A percentile compares a stretch with the other conserved stretches of the same genome.
Conservation (phyloP, 2,888 invertebrate species). For the Pterostichus niger region DNA sequence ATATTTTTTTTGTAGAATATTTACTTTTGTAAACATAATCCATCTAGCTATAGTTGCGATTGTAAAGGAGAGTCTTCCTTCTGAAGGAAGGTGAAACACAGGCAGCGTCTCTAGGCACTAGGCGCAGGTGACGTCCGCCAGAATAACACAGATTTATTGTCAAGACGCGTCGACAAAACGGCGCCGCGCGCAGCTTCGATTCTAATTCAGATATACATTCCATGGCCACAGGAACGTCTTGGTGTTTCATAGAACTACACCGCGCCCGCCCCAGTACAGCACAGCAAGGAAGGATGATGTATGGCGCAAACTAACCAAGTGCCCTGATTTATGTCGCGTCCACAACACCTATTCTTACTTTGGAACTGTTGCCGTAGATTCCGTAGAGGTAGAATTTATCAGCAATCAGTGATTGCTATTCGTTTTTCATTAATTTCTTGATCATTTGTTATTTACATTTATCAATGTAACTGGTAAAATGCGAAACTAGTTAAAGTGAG, state of each 20-base stretch:
- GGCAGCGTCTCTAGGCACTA: conserved; percentile 67
- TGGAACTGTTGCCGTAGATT: conserved; percentile 7
- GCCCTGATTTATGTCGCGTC: conserved; percentile 62
- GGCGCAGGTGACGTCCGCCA: conserved; percentile 71
- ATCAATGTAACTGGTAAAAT: too few species aligned
- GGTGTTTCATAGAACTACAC: conserved; percentile 1
- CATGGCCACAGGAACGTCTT: conserved; percentile 18
- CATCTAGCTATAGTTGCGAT: too few species aligned
- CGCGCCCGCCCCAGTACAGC: conserved; percentile 2
- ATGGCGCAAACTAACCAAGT: conserved; percentile 66
- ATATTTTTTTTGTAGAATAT: too few species aligned
- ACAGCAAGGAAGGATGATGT: conserved; percentile 58
- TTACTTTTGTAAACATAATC: too few species aligned
- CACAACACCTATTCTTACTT: conserved; percentile 42
- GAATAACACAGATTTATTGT: conserved; percentile 72
- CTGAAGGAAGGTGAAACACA: background rate
- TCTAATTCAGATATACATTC: conserved; percentile 64
- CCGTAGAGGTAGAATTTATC: background rate
- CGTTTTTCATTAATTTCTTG: background rate
- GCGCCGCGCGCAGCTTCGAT: conserved; percentile 55
- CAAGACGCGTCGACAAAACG: conserved; percentile 69
- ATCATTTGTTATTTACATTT: background rate
- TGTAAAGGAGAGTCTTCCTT: too few species aligned
- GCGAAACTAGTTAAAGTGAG: too few species aligned
- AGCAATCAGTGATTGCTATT: conserved; percentile 1